Base-by-base conservation (phyloP, 1,140 invertebrate genomes). In the Drosophila bocki region DNA sequence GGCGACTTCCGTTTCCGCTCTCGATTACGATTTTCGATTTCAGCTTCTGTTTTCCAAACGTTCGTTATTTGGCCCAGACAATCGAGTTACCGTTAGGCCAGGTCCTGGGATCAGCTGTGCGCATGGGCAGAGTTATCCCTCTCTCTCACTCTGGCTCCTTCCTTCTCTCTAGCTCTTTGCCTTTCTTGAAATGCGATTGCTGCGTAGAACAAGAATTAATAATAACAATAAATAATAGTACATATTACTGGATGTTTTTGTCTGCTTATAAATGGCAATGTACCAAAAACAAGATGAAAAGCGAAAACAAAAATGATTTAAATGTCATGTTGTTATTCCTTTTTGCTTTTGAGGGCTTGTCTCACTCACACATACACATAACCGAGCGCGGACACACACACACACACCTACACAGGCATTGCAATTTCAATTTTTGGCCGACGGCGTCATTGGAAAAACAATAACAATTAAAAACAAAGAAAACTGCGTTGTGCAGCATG, bases 201-300 rank as follows among this genome's bases (percentile, higher is more conserved):
- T 76, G 79, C 51, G 72, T 68, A 76, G 67, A 41, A 48, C 33
- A 22, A 50, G 17, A 39, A 39, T n/a, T n/a, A 65, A 70, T 84
- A 82, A 79, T 78, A 85, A 75, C 78, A 78, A 80, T 78, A 68
- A 78, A 86, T 74, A 72, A 51, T 50, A 37, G n/a, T 69, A 47
- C 9, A 50, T 51, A 51, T 50, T 62, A 62, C 32, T 32, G 29
- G 45, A n/a, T 62, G 41, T 32, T 45, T 12, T 59, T 59, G 22
- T 29, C 33, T 12, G 58, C 32, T 29, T n/a, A 47, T n/a, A 47
- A 44, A 81, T 88, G 84, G 80, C 84, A 84, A 67, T 88, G 80
- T 84, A 88, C 84, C 84, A 87, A 90, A 86, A 82, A 82, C 57
- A 53, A 74, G 48, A 53, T 60, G 41, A 60, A 65, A 65, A 60